A percentile compares a stretch with the other conserved stretches of the same genome.
Conservation (phyloP, 1,140 invertebrate species). For the Platyscapa corneri region DNA sequence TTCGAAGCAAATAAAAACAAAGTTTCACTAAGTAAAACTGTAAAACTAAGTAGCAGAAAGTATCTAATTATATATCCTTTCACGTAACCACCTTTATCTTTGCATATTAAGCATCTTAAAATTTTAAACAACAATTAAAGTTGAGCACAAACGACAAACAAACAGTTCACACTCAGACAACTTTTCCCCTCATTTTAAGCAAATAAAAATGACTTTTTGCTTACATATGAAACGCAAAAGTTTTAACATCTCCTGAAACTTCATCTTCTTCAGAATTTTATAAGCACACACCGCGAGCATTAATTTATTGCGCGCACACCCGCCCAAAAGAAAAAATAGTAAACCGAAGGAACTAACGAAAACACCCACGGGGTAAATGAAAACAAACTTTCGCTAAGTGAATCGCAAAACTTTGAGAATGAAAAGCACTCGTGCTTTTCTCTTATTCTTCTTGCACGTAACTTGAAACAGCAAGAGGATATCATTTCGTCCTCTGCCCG, state of each 20-base stretch:
- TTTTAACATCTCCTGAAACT: conserved; percentile 8
- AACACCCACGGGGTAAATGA: conserved; percentile 7
- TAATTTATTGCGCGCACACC: background rate
- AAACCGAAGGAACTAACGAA: background rate
- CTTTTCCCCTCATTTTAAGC: background rate
- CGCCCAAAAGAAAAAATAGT: background rate
- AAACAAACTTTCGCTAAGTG: conserved; percentile 33
- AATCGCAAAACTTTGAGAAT: conserved; percentile 5
- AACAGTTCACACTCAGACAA: background rate
- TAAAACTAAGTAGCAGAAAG: background rate
- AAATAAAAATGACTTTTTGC: conserved; percentile 16
- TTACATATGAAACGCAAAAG: conserved; percentile 9
- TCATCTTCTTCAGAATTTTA: conserved; percentile 2
- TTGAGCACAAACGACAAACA: background rate
- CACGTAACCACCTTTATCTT: background rate
- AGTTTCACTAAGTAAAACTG: conserved; percentile 14
- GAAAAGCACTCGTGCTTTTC: background rate
- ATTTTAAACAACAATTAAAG: conserved; percentile 21
- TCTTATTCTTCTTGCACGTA: background rate
- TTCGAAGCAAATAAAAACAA: conserved; percentile 9
- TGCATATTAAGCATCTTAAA: background rate
- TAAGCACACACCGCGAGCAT: background rate
- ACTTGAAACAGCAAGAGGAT: background rate
- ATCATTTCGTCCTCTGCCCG: background rate
- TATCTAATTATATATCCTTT: conserved; percentile 3